Conservation (phyloP, 2,888 invertebrate species). For the Pherbina coryleti region DNA sequence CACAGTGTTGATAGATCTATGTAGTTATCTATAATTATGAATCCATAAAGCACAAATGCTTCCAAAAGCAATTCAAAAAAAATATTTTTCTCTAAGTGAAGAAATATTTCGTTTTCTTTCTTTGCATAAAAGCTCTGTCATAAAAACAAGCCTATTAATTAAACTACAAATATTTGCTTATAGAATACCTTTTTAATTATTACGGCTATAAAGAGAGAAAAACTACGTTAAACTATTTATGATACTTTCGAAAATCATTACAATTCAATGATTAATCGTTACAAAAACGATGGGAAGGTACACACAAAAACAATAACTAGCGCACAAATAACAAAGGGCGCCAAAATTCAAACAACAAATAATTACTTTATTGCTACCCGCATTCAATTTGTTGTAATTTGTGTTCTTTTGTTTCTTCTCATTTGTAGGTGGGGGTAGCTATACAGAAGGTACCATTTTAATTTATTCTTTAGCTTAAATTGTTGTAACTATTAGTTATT, state of each 20-base stretch:
- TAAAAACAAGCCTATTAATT: too few relatives aligned
- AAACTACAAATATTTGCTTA: too few relatives aligned
- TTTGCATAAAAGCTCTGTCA: too few relatives aligned
- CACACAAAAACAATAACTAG: neutral
- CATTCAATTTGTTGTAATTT: neutral
- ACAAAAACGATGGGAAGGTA: neutral
- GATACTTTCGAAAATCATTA: neutral
- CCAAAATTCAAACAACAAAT: slow-evolving; percentile 30
- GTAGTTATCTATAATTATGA: too few relatives aligned
- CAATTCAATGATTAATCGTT: neutral
- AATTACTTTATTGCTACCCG: slow-evolving; percentile 26
- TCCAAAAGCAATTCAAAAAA: too few relatives aligned
- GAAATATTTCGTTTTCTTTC: too few relatives aligned
- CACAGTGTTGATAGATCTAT: too few relatives aligned
- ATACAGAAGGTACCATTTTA: slow-evolving; percentile 2
- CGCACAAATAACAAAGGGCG: slow-evolving; percentile 11
- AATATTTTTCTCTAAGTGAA: too few relatives aligned
- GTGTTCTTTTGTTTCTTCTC: neutral
- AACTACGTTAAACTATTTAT: slow-evolving; percentile 3
- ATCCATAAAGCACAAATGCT: too few relatives aligned
- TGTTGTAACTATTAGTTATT: slow-evolving; percentile 11
- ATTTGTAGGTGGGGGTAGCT: neutral
- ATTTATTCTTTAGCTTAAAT: slow-evolving; percentile 29
- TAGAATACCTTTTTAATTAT: neutral
- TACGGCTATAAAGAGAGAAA: neutral